Evolutionary conservation across 2,888 invertebrate species (phyloP).

Genomic region (Crioceris asparagi): DNA sequence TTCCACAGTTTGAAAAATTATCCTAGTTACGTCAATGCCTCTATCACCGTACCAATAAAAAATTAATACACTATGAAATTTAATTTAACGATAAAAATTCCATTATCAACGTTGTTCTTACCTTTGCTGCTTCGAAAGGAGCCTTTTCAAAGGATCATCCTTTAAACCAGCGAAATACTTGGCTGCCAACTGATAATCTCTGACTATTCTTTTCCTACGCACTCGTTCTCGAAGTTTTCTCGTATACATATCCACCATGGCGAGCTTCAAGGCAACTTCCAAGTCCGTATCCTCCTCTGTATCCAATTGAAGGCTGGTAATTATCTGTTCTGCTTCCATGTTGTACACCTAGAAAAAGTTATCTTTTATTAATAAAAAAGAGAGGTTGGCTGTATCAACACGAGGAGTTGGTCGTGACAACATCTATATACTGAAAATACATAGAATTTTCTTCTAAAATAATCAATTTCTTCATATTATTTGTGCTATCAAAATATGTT

Average conservation of each 20-base stretch:
- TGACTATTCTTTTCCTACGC: constrained; percentile 76
- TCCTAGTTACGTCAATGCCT: no score
- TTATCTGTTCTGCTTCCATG: constrained; percentile 76
- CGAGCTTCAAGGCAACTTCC: constrained; percentile 79
- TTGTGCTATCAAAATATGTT: no score
- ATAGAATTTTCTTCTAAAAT: no score
- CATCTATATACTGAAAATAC: no score
- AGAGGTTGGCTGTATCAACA: no score
- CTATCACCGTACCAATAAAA: no score
- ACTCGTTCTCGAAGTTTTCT: constrained; percentile 74
- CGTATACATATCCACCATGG: constrained; percentile 88
- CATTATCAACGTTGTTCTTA: constrained; percentile 29
- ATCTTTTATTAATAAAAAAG: no score
- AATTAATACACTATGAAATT: neutral
- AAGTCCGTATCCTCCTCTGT: constrained; percentile 78
- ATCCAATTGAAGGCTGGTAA: constrained; percentile 73
- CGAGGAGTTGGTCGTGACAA: no score
- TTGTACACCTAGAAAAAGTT: constrained; percentile 83
- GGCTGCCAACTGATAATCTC: constrained; percentile 83
- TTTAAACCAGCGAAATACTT: constrained; percentile 62
- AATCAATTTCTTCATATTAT: no score
- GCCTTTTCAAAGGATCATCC: constrained; percentile 34
- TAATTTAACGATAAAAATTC: constrained; percentile 24
- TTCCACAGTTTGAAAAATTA: no score
- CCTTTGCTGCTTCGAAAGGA: constrained; percentile 69